Conservation (phyloP, 2,113 vertebrate species). For the Gobio gobio region DNA sequence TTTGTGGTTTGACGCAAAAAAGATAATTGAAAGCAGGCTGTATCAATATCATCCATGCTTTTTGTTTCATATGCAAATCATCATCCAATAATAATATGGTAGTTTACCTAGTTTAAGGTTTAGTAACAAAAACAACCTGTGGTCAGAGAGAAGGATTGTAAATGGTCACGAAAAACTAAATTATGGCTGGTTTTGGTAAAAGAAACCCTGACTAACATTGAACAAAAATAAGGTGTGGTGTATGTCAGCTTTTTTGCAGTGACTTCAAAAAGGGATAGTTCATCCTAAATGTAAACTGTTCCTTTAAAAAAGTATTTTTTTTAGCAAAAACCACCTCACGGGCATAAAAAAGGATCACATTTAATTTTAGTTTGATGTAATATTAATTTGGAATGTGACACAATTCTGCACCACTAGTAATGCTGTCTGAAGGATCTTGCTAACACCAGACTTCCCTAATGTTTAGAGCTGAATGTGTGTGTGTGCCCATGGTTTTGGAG, state of each 20-base stretch:
- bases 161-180: background rate
- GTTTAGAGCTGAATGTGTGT: constrained; percentile 20
- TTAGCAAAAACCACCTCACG: background rate
- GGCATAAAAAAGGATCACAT: background rate
- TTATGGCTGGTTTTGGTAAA: background rate
- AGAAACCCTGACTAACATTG: background rate
- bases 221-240: background rate
- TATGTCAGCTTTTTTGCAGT: no score
- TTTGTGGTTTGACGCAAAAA: background rate
- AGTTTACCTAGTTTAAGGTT: background rate
- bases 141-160: background rate
- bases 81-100: background rate
- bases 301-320: background rate
- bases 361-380: background rate
- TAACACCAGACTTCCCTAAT: background rate
- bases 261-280: background rate
- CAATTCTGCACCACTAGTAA: constrained; percentile 1
- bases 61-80: background rate
- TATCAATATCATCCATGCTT: no score
- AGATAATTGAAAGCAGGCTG: no score
- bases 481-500: constrained; percentile 21
- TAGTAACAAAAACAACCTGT: background rate
- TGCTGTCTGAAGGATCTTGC: background rate
- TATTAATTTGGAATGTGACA: background rate
- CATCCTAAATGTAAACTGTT: background rate